Conservation (phyloP, 2,797 vertebrate genomes). For the Ispidina lecontei region DNA sequence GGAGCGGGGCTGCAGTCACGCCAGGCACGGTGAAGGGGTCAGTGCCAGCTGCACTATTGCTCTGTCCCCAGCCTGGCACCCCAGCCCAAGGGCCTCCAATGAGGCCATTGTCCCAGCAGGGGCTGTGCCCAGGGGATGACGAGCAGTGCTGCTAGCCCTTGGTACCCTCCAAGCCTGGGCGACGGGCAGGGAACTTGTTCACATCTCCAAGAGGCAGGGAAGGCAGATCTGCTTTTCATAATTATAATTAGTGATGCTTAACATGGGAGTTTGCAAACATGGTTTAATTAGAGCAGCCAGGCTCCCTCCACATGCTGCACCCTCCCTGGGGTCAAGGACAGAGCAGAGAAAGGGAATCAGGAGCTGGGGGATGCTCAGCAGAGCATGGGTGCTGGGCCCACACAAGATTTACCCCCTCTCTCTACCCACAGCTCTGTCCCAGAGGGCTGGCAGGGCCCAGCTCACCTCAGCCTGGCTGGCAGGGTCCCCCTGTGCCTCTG, state of each 20-base stretch:
- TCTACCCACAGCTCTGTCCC: background rate
- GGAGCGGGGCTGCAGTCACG: background rate
- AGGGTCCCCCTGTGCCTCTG: fast-evolving
- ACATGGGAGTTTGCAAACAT: slow-evolving; percentile 60
- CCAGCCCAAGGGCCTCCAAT: fast-evolving
- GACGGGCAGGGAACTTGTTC: background rate
- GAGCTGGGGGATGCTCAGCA: background rate
- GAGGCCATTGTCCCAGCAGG: fast-evolving
- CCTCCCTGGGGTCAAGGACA: slow-evolving; percentile 38
- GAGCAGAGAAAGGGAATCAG: background rate
- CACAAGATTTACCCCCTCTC: background rate
- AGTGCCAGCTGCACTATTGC: background rate
- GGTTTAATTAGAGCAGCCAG: slow-evolving; percentile 51
- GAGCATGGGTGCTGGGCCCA: background rate
- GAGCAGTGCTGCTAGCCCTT: background rate
- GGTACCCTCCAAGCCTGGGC: background rate
- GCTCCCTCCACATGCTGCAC: background rate
- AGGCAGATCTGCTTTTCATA: slow-evolving; percentile 29
- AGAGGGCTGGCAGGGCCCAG: background rate
- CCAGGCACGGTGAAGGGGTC: background rate
- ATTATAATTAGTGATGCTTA: slow-evolving; percentile 63
- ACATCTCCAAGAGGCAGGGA: background rate
- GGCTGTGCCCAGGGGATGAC: background rate
- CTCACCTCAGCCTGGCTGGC: fast-evolving
- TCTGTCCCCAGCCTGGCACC: background rate